Evolutionary conservation across 2,888 invertebrate species (phyloP).

Genomic region (Arenicola marina): DNA sequence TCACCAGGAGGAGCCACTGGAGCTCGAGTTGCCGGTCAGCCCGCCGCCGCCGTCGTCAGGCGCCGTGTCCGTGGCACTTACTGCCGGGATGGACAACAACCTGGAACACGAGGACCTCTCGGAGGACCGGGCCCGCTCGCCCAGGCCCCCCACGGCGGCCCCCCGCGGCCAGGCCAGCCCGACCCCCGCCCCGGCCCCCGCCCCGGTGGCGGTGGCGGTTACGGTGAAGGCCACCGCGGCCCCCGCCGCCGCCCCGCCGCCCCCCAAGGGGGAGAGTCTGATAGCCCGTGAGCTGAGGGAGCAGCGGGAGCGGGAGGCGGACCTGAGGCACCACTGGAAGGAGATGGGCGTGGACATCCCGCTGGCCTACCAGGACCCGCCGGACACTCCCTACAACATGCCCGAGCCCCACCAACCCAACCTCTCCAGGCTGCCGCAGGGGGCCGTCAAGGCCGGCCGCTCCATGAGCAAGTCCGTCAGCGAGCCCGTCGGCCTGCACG

Average conservation of each 20-base stretch:
- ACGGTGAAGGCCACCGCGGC: conserved; percentile 39
- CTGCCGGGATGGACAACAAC: background rate
- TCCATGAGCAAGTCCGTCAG: background rate
- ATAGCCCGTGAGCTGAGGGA: conserved; percentile 64
- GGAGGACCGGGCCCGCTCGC: background rate
- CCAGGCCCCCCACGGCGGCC: background rate
- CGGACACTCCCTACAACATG: conserved; percentile 22
- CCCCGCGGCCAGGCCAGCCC: background rate
- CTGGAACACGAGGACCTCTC: background rate
- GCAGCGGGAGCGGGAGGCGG: conserved; percentile 64
- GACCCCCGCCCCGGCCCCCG: background rate
- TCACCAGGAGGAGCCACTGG: too few relatives aligned
- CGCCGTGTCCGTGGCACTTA: background rate
- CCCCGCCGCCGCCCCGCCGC: conserved; percentile 39
- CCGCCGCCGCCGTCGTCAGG: background rate
- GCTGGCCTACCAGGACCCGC: conserved; percentile 5
- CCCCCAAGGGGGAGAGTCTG: conserved; percentile 53
- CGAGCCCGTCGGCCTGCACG: background rate
- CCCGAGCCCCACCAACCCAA: conserved; percentile 17
- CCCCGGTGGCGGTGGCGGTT: background rate
- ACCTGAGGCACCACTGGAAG: conserved; percentile 49
- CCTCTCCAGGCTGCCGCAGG: background rate
- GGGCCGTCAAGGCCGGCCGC: background rate
- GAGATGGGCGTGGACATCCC: conserved; percentile 4
- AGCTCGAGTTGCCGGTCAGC: too few relatives aligned